Base-by-base conservation (phyloP, 2,797 vertebrate species). In the Gobio occitaniae region DNA sequence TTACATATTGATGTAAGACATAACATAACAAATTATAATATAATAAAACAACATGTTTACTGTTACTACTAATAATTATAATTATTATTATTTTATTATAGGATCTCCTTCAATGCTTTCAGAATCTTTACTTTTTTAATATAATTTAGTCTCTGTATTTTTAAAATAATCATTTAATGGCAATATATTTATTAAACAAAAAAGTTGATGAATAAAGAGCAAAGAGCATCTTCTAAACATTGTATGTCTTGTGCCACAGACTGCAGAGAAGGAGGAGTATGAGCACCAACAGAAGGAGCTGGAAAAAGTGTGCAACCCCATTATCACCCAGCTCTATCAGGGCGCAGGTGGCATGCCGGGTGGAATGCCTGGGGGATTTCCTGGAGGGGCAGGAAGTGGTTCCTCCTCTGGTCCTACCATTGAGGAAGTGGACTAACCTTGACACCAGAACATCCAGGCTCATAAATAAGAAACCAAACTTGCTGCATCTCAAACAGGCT, bases 201-300 rank as follows among this genome's bases (percentile, higher is more conserved):
- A 38, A 38, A 2, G 32, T 32, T 32, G 32, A 32, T 32, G 32
- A 32, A 32, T 32, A 32, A 32, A 32, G 32, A 32, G 32, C 32
- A 32, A 32, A 16, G 56, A 71, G 21, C 3, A 44, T 63, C n/a
- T 50, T 65, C 1, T 1, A 4, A 47, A 6, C 16, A 38, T 77
- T 3, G 38, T 52, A 52, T 80, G 71, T 50, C 12, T 41, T 74
- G 25, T 80, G 36, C n/a, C 4, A 63, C 75, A 96, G 95, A 96
- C 86, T 2, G 96, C 95, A 82, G 96, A 96, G 81, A 96, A 95
- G 87, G 96, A 96, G 0, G 96, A 96, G 85, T 96, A 95, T 2
- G 95, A 96, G 7, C 95, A 96, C 89, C 95, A 96, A 83, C 95
- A 95, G 90, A 96, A 96, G 86, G 96, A 96, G 89, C 90, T 96